A percentile compares a stretch with the other conserved stretches of the same genome.
These are phyloP conservation scores for Melanogrammus aeglefinus DNA, from an alignment of 2,797 vertebrate genomes.

Conservation along the genomic window DNA sequence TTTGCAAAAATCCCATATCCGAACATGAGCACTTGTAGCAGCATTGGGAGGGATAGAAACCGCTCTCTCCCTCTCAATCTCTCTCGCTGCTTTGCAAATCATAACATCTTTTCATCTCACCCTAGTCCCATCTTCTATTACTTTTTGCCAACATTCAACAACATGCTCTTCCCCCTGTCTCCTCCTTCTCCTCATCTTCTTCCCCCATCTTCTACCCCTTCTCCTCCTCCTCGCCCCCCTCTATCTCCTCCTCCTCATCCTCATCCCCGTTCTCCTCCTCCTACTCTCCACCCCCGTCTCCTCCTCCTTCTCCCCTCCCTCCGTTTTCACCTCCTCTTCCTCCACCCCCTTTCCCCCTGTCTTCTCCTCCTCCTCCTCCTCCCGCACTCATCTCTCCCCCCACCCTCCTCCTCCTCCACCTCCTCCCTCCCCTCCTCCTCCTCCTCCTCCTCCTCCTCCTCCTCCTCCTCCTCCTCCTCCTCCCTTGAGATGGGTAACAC, in stretches of 20 bases:
- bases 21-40: too few species aligned
- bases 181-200: too few species aligned
- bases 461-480: neutral
- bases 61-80: too few species aligned
- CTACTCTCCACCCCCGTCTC: neutral
- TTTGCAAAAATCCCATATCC: too few species aligned
- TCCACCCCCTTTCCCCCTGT: neutral
- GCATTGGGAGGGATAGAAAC: too few species aligned
- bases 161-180: conserved; percentile 14
- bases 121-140: too few species aligned
- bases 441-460: neutral
- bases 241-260: neutral
- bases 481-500: too few species aligned
- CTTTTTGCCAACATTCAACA: too few species aligned
- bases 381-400: conserved; percentile 24
- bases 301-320: neutral
- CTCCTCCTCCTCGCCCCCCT: neutral
- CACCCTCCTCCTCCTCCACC: neutral
- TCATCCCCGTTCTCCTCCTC: neutral
- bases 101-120: too few species aligned
- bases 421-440: neutral
- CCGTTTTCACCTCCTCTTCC: neutral
- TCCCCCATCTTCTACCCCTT: neutral
- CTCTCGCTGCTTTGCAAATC: too few species aligned
- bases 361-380: conserved; percentile 2